Conservation (phyloP, 1,140 invertebrate species). For the Steinernema feltiae region DNA sequence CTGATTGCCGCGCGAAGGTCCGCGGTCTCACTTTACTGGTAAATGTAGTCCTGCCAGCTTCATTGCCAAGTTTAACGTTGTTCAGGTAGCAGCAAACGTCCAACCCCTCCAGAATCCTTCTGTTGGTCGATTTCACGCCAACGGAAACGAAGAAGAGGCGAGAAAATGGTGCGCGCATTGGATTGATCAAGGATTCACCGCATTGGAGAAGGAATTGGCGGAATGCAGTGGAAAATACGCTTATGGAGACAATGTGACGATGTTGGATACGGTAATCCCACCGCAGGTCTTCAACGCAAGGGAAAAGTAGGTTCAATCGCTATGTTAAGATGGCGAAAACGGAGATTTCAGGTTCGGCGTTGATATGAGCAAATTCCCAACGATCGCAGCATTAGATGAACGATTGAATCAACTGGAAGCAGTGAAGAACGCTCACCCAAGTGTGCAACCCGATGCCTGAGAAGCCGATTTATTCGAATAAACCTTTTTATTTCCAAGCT, state of each 20-base stretch:
- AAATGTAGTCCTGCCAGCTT: background rate
- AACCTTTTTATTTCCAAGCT: too few species aligned
- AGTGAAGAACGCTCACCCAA: conserved; percentile 77
- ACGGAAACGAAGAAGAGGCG: conserved; percentile 35
- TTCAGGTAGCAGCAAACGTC: conserved; percentile 48
- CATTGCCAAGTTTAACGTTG: background rate
- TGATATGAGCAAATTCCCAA: conserved; percentile 79
- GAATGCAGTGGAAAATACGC: conserved; percentile 82
- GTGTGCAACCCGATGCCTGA: conserved; percentile 83
- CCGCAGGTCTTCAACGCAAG: conserved; percentile 83
- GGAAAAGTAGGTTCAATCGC: conserved; percentile 60
- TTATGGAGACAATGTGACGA: conserved; percentile 79
- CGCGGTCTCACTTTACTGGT: conserved; percentile 46
- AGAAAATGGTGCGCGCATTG: conserved; percentile 79
- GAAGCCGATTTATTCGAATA: too few species aligned
- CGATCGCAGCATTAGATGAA: conserved; percentile 75
- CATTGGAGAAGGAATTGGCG: conserved; percentile 77
- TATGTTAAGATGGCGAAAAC: conserved; percentile 64
- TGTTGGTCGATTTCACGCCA: conserved; percentile 63
- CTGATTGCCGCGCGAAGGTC: conserved; percentile 76
- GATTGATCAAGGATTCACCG: conserved; percentile 77
- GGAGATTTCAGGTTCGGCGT: conserved; percentile 60
- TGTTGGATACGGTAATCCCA: conserved; percentile 88
- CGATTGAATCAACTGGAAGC: conserved; percentile 69
- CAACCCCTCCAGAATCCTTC: conserved; percentile 81